These are phyloP conservation scores for Prorops nasuta DNA, from an alignment of 1,140 invertebrate species.

Conservation along the genomic window DNA sequence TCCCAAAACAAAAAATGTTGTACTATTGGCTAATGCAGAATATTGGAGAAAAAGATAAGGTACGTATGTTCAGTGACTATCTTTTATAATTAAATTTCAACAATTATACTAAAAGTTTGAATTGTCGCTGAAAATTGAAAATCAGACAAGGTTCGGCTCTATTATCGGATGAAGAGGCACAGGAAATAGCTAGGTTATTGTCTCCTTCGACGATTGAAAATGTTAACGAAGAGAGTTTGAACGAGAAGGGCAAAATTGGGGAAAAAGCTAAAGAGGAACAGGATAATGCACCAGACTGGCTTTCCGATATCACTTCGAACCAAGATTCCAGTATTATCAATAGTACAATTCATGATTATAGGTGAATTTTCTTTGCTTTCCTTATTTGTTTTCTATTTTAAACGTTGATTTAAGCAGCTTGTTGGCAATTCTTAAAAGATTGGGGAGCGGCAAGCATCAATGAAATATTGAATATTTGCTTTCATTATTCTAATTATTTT, in stretches of 20 bases:
- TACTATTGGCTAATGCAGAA: constrained; percentile 56
- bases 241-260: constrained; percentile 38
- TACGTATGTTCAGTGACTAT: constrained; percentile 55
- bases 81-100: not conserved
- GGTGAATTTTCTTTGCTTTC: constrained; percentile 40
- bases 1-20: too few relatives aligned
- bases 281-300: constrained; percentile 58
- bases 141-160: constrained; percentile 69
- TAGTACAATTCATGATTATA: constrained; percentile 55
- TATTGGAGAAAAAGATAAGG: constrained; percentile 78
- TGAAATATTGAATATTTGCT: not conserved
- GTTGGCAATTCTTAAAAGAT: constrained; percentile 3
- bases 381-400: constrained; percentile 20
- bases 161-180: constrained; percentile 81
- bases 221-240: constrained; percentile 34
- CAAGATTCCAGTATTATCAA: constrained; percentile 55
- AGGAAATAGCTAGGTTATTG: constrained; percentile 76
- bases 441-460: too few relatives aligned
- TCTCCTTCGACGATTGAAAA: constrained; percentile 57
- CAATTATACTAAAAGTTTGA: constrained; percentile 12
- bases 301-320: constrained; percentile 59
- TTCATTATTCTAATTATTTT: constrained; percentile 5
- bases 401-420: constrained; percentile 19
- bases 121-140: constrained; percentile 25
- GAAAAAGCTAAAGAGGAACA: constrained; percentile 56